These are phyloP conservation scores for Hypothenemus hampei DNA, from an alignment of 1,140 invertebrate species.

Conservation along the genomic window DNA sequence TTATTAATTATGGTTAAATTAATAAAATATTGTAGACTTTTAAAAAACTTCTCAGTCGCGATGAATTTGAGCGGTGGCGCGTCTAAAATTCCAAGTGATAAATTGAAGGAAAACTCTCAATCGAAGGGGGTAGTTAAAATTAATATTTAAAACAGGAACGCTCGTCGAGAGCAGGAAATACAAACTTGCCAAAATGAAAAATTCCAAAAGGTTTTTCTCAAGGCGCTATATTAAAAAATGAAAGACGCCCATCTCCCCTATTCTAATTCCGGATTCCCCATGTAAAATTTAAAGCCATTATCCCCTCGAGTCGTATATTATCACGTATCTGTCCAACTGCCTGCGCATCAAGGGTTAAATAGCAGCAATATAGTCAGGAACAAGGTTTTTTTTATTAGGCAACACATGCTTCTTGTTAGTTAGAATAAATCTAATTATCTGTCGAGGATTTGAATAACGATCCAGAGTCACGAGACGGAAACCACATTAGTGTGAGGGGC, in stretches of 20 bases:
- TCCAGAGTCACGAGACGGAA: slow-evolving; percentile 1
- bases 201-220: neutral
- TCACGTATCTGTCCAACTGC: slow-evolving; percentile 14
- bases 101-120: neutral
- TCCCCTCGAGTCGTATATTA: slow-evolving; percentile 18
- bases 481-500: slow-evolving; percentile 1
- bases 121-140: neutral
- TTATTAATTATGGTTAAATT: neutral
- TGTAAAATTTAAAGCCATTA: slow-evolving; percentile 18
- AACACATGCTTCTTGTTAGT: slow-evolving; percentile 12
- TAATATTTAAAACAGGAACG: neutral
- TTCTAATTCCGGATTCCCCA: slow-evolving; percentile 14
- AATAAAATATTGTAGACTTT: neutral
- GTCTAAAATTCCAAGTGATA: no score
- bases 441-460: slow-evolving; percentile 1
- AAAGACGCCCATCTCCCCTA: neutral
- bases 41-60: no score
- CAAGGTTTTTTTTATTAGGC: slow-evolving; percentile 13
- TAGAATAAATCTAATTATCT: slow-evolving; percentile 19
- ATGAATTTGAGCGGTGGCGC: no score
- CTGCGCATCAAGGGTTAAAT: slow-evolving; percentile 21
- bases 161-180: neutral
- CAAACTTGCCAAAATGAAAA: neutral
- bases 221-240: neutral
- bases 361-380: slow-evolving; percentile 12